Evolutionary conservation across 1,140 invertebrate species (phyloP).

Genomic region (Thrips palmi): DNA sequence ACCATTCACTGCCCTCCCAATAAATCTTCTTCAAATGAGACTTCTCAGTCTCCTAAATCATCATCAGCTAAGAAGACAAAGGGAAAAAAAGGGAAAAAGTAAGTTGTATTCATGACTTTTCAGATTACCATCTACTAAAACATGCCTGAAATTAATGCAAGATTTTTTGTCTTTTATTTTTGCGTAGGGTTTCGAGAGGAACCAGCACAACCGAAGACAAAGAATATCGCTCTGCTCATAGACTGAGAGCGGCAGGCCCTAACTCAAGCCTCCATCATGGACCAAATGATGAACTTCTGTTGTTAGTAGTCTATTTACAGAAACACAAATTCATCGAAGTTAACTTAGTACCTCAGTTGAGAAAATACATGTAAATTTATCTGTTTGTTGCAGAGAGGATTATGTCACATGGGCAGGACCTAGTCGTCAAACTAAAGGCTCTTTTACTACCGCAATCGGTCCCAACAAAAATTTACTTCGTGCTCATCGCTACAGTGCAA

Average conservation of each 20-base stretch:
- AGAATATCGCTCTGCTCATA: conserved; percentile 30
- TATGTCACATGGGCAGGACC: conserved; percentile 52
- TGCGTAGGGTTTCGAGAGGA: conserved; percentile 24
- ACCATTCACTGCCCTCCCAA: no score
- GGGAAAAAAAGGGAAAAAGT: conserved; percentile 31
- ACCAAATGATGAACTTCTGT: conserved; percentile 40
- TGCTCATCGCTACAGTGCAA: conserved; percentile 27
- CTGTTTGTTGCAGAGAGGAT: conserved; percentile 31
- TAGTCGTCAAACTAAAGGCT: conserved; percentile 23
- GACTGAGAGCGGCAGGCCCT: conserved; percentile 34
- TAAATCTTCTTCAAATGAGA: no score
- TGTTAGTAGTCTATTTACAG: conserved; percentile 32
- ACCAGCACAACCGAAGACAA: conserved; percentile 27
- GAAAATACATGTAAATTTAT: conserved; percentile 6
- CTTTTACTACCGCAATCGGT: conserved; percentile 29
- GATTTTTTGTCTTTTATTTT: conserved; percentile 6
- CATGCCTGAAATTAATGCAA: conserved; percentile 10
- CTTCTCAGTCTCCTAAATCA: no score
- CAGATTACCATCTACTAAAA: conserved; percentile 2
- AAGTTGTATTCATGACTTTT: conserved; percentile 18
- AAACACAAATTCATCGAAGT: neutral
- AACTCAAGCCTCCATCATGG: conserved; percentile 39
- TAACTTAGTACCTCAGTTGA: neutral
- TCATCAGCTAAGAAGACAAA: conserved; percentile 18
- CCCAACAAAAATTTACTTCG: conserved; percentile 28